A percentile compares a stretch with the other conserved stretches of the same genome.
Conservation (phyloP, 2,113 vertebrate species). For the Megaptera novaeangliae region DNA sequence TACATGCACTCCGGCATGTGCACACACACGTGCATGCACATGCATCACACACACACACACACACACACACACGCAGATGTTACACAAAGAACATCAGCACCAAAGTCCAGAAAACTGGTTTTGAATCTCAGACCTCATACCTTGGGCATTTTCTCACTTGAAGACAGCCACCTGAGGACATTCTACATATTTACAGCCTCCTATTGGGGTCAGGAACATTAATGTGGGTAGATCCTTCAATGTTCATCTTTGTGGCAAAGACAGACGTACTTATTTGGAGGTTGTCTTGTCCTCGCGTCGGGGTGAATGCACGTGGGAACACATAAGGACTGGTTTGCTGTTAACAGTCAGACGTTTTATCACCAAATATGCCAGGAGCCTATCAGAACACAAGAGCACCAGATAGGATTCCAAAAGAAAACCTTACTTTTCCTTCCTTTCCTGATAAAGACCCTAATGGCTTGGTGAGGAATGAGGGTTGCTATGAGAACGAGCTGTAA, state of each 20-base stretch:
- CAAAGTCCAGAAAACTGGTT: neutral
- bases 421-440: neutral
- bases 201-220: neutral
- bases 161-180: neutral
- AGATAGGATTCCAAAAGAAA: neutral
- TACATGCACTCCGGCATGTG: fast-evolving
- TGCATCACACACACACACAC: fast-evolving
- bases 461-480: neutral
- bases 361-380: neutral
- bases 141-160: neutral
- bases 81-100: neutral
- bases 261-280: neutral
- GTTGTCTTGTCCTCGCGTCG: neutral
- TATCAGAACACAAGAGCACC: neutral
- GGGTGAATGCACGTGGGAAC: neutral
- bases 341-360: neutral
- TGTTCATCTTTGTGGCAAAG: neutral
- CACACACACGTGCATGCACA: fast-evolving
- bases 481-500: neutral
- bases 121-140: neutral
- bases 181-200: neutral
- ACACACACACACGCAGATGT: neutral
- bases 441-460: neutral
- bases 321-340: neutral
- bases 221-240: neutral